Conservation (phyloP, 2,888 invertebrate species). For the Dolichopus griseipennis region DNA sequence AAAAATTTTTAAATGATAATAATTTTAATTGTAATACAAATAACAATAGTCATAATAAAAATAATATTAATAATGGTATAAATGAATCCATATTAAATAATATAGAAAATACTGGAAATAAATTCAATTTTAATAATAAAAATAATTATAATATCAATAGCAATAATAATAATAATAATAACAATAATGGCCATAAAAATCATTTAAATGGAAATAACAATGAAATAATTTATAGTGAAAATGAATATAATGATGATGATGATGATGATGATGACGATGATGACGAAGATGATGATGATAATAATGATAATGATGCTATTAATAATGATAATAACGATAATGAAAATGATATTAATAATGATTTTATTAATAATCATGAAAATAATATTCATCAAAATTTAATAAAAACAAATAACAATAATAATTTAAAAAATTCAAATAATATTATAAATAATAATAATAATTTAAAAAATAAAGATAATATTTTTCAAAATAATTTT, state of each 20-base stretch:
- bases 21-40: slow-evolving; percentile 12
- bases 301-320: slow-evolving; percentile 13
- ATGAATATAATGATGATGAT: slow-evolving; percentile 11
- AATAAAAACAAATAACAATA: not conserved
- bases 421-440: not conserved
- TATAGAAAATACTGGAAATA: not conserved
- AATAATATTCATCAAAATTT: not conserved
- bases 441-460: slow-evolving; percentile 5
- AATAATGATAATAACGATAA: slow-evolving; percentile 15
- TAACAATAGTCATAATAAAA: slow-evolving; percentile 5
- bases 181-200: not conserved
- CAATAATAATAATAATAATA: not conserved
- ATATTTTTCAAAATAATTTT: slow-evolving; percentile 1
- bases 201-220: slow-evolving; percentile 5
- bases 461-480: slow-evolving; percentile 1
- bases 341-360: slow-evolving; percentile 16
- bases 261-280: not conserved
- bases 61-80: too few relatives aligned
- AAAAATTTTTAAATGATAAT: slow-evolving; percentile 8
- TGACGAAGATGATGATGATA: not conserved
- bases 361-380: slow-evolving; percentile 2
- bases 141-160: not conserved
- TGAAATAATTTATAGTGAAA: slow-evolving; percentile 7
- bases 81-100: not conserved
- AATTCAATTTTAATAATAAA: not conserved